Conservation (phyloP, 2,797 vertebrate species). For the Urophycis tenuis region DNA sequence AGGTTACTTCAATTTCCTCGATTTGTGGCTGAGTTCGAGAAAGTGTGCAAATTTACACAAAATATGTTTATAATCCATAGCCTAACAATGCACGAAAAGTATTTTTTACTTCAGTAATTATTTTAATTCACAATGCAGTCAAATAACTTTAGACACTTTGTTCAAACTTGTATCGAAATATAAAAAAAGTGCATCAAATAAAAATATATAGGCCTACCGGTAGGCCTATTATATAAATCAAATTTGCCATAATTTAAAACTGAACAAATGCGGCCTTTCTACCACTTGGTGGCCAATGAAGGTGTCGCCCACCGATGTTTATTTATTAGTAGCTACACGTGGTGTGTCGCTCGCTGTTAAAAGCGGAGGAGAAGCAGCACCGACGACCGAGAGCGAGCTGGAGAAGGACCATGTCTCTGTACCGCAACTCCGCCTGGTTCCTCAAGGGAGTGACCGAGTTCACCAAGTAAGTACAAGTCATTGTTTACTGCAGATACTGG, state of each 20-base stretch:
- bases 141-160: not conserved
- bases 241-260: not conserved
- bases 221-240: no score
- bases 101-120: no score
- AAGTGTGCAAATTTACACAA: not conserved
- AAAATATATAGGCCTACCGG: no score
- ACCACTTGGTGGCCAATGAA: constrained; percentile 42
- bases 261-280: not conserved
- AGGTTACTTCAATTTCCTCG: not conserved
- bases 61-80: not conserved
- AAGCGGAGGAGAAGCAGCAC: constrained; percentile 42
- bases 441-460: constrained; percentile 74
- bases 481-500: not conserved
- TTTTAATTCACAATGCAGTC: not conserved
- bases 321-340: constrained; percentile 48
- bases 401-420: constrained; percentile 69
- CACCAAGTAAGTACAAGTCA: constrained; percentile 64
- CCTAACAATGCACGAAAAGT: no score
- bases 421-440: constrained; percentile 76
- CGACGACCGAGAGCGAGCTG: constrained; percentile 33
- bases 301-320: constrained; percentile 18
- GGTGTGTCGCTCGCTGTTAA: constrained; percentile 48
- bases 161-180: not conserved
- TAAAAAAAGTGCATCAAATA: no score
- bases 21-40: not conserved